Evolutionary conservation across 2,113 vertebrate genomes (phyloP).

Genomic region (Vulpes ferrilata): DNA sequence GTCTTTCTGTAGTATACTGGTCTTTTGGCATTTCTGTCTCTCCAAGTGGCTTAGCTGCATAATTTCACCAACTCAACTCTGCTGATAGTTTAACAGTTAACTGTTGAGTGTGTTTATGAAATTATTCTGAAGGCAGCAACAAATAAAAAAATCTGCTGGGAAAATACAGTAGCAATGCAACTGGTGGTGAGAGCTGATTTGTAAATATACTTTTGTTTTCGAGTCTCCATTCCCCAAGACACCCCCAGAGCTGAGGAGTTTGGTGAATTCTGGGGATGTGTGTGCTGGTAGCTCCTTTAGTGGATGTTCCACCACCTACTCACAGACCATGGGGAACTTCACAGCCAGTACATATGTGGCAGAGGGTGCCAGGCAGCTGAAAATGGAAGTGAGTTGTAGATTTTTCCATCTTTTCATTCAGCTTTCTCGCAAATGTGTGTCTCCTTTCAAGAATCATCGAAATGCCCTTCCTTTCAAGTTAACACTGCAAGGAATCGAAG

Average conservation of each 20-base stretch:
- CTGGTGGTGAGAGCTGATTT: neutral
- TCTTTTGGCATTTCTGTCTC: neutral
- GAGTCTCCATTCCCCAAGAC: neutral
- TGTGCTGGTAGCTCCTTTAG: neutral
- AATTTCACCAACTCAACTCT: neutral
- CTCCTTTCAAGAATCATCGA: neutral
- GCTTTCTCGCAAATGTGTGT: neutral
- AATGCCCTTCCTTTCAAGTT: neutral
- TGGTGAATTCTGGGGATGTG: neutral
- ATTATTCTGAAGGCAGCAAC: neutral
- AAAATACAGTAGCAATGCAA: neutral
- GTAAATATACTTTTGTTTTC: neutral
- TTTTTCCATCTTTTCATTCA: conserved; percentile 29
- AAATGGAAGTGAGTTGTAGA: neutral
- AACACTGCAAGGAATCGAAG: neutral
- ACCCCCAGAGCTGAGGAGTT: neutral
- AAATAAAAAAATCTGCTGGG: neutral
- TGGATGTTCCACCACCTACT: neutral
- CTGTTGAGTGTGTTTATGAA: neutral
- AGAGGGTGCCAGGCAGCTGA: neutral
- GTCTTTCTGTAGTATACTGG: neutral
- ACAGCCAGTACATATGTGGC: neutral
- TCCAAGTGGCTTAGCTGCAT: neutral
- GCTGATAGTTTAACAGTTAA: neutral
- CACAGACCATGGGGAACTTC: neutral